Base-by-base conservation (phyloP, 2,888 invertebrate species). In the Phortica magna region DNA sequence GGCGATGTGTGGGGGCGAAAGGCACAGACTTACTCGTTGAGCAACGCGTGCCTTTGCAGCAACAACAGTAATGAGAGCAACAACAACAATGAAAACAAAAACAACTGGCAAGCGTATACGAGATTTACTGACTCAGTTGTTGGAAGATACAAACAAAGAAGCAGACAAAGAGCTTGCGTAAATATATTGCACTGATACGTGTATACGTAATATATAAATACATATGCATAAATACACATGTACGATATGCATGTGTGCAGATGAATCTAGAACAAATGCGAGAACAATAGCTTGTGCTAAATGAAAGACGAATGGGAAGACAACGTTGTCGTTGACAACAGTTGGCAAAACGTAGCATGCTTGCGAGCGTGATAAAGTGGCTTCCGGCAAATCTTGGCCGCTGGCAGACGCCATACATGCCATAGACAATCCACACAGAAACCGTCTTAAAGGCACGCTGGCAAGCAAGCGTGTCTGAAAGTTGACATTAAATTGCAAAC, bases 271-370 rank as follows among this genome's bases (percentile, higher is more conserved):
- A 59, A 59, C 59, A 7, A 59, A 19, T 59, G 59, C 59, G 4
- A 59, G 59, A 59, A 59, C 59, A 59, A 59, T 59, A 17, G 59
- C 31, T 48, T 48, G 48, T 48, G 48, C 48, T 48, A 14, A 48
- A 48, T 48, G 14, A 14, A 12, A 59, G 19, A 59, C 59, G n/a
- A 0, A 59, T 59, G 19, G 7, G 59, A 59, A 59, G 59, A 17
- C n/a, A 17, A 59, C n/a, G 19, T 64, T 31, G 31, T 31, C 31
- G 67, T 12, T 19, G 57, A 53, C 73, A 78, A 64, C 74, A 57
- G 70, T 53, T 80, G 75, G 78, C 73, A 67, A 76, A 70, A 53
- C 43, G 41, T 31, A 9, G 73, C 65, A 57, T 14, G 48, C 48
- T 48, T 48, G 48, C 19, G 67, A n/a, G 42, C 67, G 67, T 67